Conservation (phyloP, 1,140 invertebrate genomes). For the Drosophila tani region DNA sequence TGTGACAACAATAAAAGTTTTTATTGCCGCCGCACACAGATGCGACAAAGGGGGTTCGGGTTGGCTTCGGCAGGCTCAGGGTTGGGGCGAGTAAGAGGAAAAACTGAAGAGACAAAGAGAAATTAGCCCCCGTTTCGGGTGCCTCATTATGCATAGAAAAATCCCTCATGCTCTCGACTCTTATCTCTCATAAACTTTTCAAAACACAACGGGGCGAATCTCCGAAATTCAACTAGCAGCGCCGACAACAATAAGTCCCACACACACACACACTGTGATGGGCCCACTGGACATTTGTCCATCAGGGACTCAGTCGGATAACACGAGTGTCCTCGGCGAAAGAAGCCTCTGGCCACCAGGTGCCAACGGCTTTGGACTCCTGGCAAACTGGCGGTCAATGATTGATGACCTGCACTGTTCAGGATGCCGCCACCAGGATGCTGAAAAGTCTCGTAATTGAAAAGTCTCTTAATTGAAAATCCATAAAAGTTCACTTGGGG, state of each 20-base stretch:
- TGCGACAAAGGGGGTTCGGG: conserved; percentile 39
- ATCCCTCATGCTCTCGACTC: conserved; percentile 16
- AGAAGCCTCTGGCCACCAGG: conserved; percentile 25
- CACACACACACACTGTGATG: conserved; percentile 14
- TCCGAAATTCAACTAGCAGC: conserved; percentile 34
- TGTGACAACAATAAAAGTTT: conserved; percentile 84
- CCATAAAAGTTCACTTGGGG: conserved; percentile 16
- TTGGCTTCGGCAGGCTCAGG: too few relatives aligned
- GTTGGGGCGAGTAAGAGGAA: not conserved
- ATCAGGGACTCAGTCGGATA: conserved; percentile 22
- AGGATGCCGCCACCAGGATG: too few relatives aligned
- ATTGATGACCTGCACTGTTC: not conserved
- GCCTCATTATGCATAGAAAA: conserved; percentile 69
- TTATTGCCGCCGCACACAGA: conserved; percentile 77
- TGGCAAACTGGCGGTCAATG: conserved; percentile 13
- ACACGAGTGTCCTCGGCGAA: conserved; percentile 18
- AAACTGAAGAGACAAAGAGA: conserved; percentile 16
- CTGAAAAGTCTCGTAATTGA: conserved; percentile 1
- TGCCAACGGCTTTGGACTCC: conserved; percentile 17
- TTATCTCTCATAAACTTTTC: conserved; percentile 38
- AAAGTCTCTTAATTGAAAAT: conserved; percentile 18
- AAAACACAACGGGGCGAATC: conserved; percentile 29
- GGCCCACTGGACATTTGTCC: conserved; percentile 40
- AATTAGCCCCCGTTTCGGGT: conserved; percentile 38
- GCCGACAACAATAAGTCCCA: conserved; percentile 47